Percentiles rank a stretch among this genome's conserved stretches.
These are phyloP conservation scores for Eulithis prunata DNA, from an alignment of 2,888 invertebrate genomes.

Conservation along the genomic window DNA sequence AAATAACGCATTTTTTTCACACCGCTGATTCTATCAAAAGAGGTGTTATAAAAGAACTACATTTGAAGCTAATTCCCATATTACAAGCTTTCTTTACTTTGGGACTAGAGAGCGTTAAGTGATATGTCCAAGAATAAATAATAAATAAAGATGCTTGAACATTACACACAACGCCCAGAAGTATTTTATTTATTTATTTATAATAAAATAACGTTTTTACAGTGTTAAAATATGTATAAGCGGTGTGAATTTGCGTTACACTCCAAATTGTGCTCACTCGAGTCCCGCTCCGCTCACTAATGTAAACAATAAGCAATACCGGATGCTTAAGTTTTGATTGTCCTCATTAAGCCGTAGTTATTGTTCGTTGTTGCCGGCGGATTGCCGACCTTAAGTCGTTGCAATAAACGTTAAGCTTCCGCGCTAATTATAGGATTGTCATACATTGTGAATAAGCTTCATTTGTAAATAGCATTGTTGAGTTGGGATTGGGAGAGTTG, in stretches of 20 bases:
- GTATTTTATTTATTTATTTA: too few species aligned
- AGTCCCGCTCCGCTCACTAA: constrained; percentile 20
- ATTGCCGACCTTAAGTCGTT: constrained; percentile 47
- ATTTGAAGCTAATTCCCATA: too few species aligned
- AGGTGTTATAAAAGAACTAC: too few species aligned
- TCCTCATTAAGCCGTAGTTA: constrained; percentile 55
- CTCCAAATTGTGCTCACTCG: constrained; percentile 3
- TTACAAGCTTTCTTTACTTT: too few species aligned
- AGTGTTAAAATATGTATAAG: too few species aligned
- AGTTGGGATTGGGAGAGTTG: neutral
- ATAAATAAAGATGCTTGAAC: too few species aligned
- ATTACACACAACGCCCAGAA: too few species aligned
- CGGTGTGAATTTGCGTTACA: neutral
- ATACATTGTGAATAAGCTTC: constrained; percentile 23
- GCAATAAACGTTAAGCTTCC: constrained; percentile 39
- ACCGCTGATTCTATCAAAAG: too few species aligned
- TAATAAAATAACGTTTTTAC: too few species aligned
- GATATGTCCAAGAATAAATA: too few species aligned
- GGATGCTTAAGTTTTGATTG: constrained; percentile 59
- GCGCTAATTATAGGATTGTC: constrained; percentile 30
- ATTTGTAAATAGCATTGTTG: constrained; percentile 16
- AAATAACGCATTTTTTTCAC: too few species aligned
- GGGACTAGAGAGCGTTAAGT: too few species aligned
- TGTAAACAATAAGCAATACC: constrained; percentile 41
- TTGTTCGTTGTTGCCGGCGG: constrained; percentile 43